phyloP scores from a whole-genome alignment of 2,888 invertebrate species.

The Conistra vaccinii region DNA sequence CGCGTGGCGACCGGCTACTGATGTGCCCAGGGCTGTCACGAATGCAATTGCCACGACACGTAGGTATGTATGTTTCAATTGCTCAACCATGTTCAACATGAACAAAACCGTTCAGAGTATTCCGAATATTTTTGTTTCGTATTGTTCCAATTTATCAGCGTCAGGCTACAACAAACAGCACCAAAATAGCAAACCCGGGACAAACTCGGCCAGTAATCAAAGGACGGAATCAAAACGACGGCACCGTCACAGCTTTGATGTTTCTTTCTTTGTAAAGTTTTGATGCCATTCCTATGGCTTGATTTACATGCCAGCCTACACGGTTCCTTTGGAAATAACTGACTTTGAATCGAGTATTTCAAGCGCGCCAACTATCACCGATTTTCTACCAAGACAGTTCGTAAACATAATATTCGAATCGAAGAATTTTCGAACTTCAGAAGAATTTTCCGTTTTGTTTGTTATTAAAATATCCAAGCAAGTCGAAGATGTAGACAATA shows the following conservation, averaged over 20 bases:
- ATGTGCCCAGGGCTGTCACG: conserved; percentile 65
- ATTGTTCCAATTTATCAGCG: conserved; percentile 63
- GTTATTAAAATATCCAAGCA: conserved; percentile 58
- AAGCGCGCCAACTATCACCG: conserved; percentile 59
- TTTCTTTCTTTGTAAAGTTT: conserved; percentile 80
- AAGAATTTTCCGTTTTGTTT: conserved; percentile 58
- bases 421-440: conserved; percentile 53
- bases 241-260: conserved; percentile 83
- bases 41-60: conserved; percentile 50
- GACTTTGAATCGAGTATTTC: conserved; percentile 65
- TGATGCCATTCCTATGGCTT: conserved; percentile 72
- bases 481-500: conserved; percentile 62
- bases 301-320: conserved; percentile 72
- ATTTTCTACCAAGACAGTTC: conserved; percentile 51
- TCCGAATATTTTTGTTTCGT: conserved; percentile 55
- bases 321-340: conserved; percentile 63
- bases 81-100: conserved; percentile 41
- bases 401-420: conserved; percentile 58
- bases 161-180: conserved; percentile 65
- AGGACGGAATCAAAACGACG: conserved; percentile 84
- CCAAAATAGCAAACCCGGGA: conserved; percentile 81
- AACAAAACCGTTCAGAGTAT: conserved; percentile 41
- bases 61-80: conserved; percentile 57
- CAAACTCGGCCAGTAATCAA: conserved; percentile 82
- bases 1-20: conserved; percentile 62